A percentile compares a stretch with the other conserved stretches of the same genome.
Evolutionary conservation across 1,140 invertebrate genomes (phyloP).

Genomic region (Phthorimaea operculella): DNA sequence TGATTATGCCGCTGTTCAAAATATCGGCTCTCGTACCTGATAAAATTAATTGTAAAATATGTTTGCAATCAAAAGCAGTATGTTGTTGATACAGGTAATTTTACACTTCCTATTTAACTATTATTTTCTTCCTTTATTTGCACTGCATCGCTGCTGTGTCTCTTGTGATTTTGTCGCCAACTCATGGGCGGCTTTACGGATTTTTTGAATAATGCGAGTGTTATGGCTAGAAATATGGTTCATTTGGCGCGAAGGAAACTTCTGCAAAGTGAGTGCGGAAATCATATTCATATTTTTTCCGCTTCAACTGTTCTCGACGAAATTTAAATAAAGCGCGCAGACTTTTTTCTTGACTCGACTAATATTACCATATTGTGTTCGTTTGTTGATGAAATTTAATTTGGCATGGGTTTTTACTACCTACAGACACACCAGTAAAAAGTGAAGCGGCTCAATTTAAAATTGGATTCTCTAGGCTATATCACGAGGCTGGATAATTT

Average conservation of each 20-base stretch:
- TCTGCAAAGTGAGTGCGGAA: constrained; percentile 47
- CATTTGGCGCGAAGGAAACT: constrained; percentile 59
- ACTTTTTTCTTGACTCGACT: neutral
- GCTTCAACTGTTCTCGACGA: constrained; percentile 48
- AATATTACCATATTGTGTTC: constrained; percentile 3
- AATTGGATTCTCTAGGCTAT: too few relatives aligned
- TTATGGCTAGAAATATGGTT: constrained; percentile 62
- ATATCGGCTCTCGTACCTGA: too few relatives aligned
- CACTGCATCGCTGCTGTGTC: too few relatives aligned
- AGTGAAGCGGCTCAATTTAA: neutral
- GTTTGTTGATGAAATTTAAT: constrained; percentile 2
- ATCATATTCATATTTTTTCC: constrained; percentile 65
- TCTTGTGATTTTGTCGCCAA: constrained; percentile 7
- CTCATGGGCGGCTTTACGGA: constrained; percentile 19
- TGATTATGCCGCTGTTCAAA: too few relatives aligned
- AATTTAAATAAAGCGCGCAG: constrained; percentile 53
- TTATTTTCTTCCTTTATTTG: too few relatives aligned
- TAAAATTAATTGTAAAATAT: too few relatives aligned
- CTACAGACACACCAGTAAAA: too few relatives aligned
- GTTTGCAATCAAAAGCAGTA: too few relatives aligned
- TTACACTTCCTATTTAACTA: too few relatives aligned
- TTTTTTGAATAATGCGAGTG: constrained; percentile 62
- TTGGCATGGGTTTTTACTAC: neutral
- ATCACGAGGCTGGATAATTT: too few relatives aligned
- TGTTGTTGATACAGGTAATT: too few relatives aligned